phyloP scores from a whole-genome alignment of 2,888 invertebrate genomes.

The Drosophila pseudotakahashii region DNA sequence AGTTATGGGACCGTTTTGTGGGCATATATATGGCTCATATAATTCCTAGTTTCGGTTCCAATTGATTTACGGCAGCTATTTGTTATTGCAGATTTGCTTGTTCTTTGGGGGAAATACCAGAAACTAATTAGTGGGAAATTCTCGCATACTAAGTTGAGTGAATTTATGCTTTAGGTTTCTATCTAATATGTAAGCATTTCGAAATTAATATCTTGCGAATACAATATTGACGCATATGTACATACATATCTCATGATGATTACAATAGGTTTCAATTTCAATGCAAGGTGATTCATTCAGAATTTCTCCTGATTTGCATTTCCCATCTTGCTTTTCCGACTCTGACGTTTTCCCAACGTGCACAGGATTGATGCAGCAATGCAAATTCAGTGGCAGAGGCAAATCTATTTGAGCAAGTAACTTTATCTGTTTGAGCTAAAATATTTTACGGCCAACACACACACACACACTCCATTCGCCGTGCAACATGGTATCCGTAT shows the following conservation, averaged over 20 bases:
- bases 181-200: background rate
- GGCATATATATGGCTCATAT: constrained; percentile 54
- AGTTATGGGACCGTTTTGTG: constrained; percentile 66
- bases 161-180: background rate
- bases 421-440: constrained; percentile 27
- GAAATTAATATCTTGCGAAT: constrained; percentile 20
- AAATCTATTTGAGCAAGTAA: constrained; percentile 28
- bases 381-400: constrained; percentile 23
- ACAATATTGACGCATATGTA: background rate
- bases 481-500: background rate
- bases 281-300: constrained; percentile 1
- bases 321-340: background rate
- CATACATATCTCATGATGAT: constrained; percentile 5
- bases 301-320: constrained; percentile 11
- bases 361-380: constrained; percentile 24
- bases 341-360: constrained; percentile 21
- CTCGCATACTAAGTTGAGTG: background rate
- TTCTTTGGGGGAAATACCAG: constrained; percentile 6
- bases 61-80: constrained; percentile 63
- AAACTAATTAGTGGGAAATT: constrained; percentile 26
- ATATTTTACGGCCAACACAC: constrained; percentile 1
- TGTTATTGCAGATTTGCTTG: constrained; percentile 29
- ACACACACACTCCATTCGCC: background rate
- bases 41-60: constrained; percentile 50
- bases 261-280: background rate